A percentile compares a stretch with the other conserved stretches of the same genome.
phyloP scores from a whole-genome alignment of 1,140 invertebrate genomes.

The Parapsyche elsis region DNA sequence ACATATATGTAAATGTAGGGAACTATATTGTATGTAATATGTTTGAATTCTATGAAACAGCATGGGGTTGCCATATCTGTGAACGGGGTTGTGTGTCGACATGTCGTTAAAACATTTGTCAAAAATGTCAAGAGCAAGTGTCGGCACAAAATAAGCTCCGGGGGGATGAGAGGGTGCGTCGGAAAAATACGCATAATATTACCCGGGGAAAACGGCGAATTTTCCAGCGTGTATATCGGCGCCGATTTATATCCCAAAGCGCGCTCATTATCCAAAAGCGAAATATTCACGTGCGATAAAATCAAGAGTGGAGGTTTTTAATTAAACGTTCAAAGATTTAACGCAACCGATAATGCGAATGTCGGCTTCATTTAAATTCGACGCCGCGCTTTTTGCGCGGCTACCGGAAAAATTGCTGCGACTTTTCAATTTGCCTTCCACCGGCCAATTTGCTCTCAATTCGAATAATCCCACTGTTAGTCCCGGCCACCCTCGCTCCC shows the following conservation, averaged over 20 bases:
- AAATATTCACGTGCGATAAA: too few species aligned
- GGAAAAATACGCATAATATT: conserved; percentile 55
- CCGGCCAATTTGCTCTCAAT: conserved; percentile 55
- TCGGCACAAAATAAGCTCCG: conserved; percentile 44
- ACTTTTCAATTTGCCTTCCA: conserved; percentile 54
- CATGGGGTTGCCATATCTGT: conserved; percentile 46
- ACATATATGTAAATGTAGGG: too few species aligned
- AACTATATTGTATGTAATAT: neutral
- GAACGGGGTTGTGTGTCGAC: conserved; percentile 50
- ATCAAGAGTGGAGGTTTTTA: neutral
- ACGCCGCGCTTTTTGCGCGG: neutral
- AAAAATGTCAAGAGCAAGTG: conserved; percentile 57
- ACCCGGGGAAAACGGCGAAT: conserved; percentile 34
- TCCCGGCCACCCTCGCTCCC: conserved; percentile 55
- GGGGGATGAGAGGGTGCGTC: conserved; percentile 20
- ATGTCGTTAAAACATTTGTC: conserved; percentile 58
- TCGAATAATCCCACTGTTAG: conserved; percentile 55
- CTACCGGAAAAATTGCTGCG: conserved; percentile 46
- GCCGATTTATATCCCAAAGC: too few species aligned
- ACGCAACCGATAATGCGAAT: neutral
- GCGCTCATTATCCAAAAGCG: too few species aligned
- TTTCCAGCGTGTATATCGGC: conserved; percentile 1
- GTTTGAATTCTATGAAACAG: conserved; percentile 28
- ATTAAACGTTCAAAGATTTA: neutral
- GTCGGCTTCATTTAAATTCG: conserved; percentile 24